A percentile compares a stretch with the other conserved stretches of the same genome.
phyloP scores from a whole-genome alignment of 2,797 vertebrate genomes.

The Falco naumanni region DNA sequence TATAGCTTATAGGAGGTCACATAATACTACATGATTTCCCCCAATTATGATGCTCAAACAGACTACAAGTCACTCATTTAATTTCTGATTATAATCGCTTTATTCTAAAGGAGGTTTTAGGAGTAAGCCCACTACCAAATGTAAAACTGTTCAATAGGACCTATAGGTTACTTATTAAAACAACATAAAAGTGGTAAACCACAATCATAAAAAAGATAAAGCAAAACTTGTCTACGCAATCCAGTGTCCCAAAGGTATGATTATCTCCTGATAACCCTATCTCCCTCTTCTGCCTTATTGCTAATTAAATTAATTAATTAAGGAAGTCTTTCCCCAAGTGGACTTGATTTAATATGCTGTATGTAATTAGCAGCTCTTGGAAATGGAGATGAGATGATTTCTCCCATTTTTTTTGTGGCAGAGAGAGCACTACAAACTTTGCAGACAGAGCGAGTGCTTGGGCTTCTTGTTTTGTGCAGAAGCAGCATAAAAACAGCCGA shows the following conservation, averaged over 20 bases:
- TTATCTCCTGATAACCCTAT: constrained; percentile 75
- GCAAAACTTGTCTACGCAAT: constrained; percentile 14
- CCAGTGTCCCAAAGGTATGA: constrained; percentile 55
- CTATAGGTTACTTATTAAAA: constrained; percentile 36
- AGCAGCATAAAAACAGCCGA: neutral
- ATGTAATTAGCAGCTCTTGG: constrained; percentile 69
- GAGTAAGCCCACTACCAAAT: neutral
- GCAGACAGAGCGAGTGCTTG: neutral
- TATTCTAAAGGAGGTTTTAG: neutral
- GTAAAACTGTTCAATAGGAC: neutral
- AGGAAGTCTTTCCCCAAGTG: constrained; percentile 71
- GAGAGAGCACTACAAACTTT: constrained; percentile 6
- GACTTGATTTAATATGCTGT: constrained; percentile 72
- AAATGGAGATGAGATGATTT: constrained; percentile 70
- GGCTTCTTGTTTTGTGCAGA: neutral
- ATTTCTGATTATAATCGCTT: neutral
- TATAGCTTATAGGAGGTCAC: neutral
- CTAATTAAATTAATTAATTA: constrained; percentile 83
- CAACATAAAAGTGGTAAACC: constrained; percentile 6
- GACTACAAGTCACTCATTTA: neutral
- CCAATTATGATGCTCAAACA: neutral
- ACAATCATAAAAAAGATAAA: constrained; percentile 33
- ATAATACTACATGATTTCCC: neutral
- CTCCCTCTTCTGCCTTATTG: constrained; percentile 64
- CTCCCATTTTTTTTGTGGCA: neutral